Evolutionary conservation across 2,888 invertebrate species (phyloP), one percentile per base, ranked within the genome.

Genomic region (Siphonodentalium dalli): DNA sequence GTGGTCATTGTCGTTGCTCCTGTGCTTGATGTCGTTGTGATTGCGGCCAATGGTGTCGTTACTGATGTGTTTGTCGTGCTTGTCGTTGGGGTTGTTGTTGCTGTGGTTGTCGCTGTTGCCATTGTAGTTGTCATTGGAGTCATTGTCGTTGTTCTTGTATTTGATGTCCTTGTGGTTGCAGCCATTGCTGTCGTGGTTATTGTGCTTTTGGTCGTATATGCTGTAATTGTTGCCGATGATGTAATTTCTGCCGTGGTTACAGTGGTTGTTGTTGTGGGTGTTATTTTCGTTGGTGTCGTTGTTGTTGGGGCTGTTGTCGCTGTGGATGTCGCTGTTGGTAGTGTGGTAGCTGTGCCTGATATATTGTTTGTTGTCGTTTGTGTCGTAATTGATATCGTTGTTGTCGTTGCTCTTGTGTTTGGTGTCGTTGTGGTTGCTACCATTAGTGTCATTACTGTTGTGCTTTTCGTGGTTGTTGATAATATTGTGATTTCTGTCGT

Each of bases 361-460:
- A 41, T 23, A 23, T 33, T 31, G 18, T 29, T 46, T 23, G 24
- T 26, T 9, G 35, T 45, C 18, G 20, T 26, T 3, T 7, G 9
- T 27, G 34, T 26, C n/a, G 24, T 21, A 20, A 45, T 41, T 33
- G 21, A 24, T n/a, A 39, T 8, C 11, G 29, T 23, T 13, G 41
- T 24, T 8, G 41, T 15, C 24, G 54, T 43, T 24, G 60, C 42
- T 39, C 54, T 39, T 35, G 34, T 23, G 42, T 39, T 47, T 33
- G 54, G 39, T n/a, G 55, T 57, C 24, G 63, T 44, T 24, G 37
- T 38, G 2, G 44, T 43, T 18, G 35, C 39, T 6, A 44, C 20
- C 18, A 53, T 48, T 31, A 50, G 53, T 42, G 61, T 46, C 28
- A 50, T 53, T 28, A 52, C 41, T 38, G 49, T 29, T 15, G 51